Conservation (phyloP, 2,888 invertebrate species). For the Phrixothrix hirtus region DNA sequence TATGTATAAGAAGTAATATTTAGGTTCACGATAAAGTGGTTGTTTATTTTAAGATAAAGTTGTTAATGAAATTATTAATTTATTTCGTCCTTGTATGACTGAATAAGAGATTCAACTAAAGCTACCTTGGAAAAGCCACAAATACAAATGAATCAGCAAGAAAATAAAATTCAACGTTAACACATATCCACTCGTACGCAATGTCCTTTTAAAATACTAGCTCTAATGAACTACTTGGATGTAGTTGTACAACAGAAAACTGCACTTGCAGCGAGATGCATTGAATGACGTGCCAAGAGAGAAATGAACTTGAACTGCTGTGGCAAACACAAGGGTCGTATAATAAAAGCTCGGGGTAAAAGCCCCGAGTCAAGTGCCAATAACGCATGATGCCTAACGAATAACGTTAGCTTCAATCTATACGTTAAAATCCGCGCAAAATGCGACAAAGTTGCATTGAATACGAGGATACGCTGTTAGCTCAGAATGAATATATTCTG, state of each 20-base stretch:
- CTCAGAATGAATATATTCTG: slow-evolving; percentile 36
- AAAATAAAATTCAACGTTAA: slow-evolving; percentile 26
- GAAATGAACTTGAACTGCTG: slow-evolving; percentile 22
- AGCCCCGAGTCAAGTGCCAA: slow-evolving; percentile 40
- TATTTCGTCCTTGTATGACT: too few relatives aligned
- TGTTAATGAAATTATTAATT: too few relatives aligned
- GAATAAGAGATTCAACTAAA: too few relatives aligned
- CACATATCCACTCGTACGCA: slow-evolving; percentile 20
- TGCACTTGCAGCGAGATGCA: slow-evolving; percentile 5
- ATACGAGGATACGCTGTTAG: slow-evolving; percentile 17
- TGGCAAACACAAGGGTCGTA: slow-evolving; percentile 34
- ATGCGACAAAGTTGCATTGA: slow-evolving; percentile 13
- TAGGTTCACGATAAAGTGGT: slow-evolving; percentile 1
- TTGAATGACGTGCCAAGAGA: slow-evolving; percentile 9
- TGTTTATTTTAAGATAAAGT: too few relatives aligned
- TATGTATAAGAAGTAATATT: too few relatives aligned
- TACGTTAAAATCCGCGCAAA: slow-evolving; percentile 25
- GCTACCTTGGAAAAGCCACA: slow-evolving; percentile 13
- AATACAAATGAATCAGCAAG: slow-evolving; percentile 28
- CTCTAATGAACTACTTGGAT: slow-evolving; percentile 30
- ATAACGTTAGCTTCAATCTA: slow-evolving; percentile 27
- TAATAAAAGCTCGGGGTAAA: slow-evolving; percentile 38
- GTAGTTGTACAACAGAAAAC: slow-evolving; percentile 16
- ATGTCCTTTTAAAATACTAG: slow-evolving; percentile 26
- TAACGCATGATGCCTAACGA: slow-evolving; percentile 36